phyloP scores from a whole-genome alignment of 2,888 invertebrate species.

The Thelaira solivaga region DNA sequence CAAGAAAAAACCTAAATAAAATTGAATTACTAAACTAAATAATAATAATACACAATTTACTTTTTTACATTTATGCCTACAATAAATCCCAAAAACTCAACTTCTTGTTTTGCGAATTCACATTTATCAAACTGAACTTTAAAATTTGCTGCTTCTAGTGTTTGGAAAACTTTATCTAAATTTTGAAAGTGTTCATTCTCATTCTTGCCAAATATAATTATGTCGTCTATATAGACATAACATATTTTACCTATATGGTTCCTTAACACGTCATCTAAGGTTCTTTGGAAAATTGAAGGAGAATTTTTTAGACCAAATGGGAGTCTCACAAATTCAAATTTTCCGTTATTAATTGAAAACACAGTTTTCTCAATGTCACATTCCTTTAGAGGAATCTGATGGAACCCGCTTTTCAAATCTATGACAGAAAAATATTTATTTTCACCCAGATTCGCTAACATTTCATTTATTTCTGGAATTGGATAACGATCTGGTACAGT shows the following conservation, averaged over 20 bases:
- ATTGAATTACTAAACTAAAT: no score
- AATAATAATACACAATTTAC: no score
- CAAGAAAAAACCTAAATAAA: no score
- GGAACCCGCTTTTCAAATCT: no score
- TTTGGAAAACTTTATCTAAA: not conserved
- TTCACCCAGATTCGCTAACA: constrained; percentile 17
- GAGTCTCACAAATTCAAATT: constrained; percentile 26
- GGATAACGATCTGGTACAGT: no score
- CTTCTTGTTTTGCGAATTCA: not conserved
- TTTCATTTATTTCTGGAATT: constrained; percentile 29
- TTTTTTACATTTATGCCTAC: no score
- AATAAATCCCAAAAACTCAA: not conserved
- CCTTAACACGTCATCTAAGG: constrained; percentile 14
- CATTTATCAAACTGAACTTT: not conserved
- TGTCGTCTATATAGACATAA: constrained; percentile 30
- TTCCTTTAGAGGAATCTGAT: no score
- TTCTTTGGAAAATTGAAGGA: constrained; percentile 29
- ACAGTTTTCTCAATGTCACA: no score
- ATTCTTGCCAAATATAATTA: not conserved
- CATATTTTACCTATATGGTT: no score
- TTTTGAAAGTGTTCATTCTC: constrained; percentile 2
- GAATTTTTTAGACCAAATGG: no score
- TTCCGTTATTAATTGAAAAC: constrained; percentile 36
- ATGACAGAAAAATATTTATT: constrained; percentile 9
- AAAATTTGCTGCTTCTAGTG: constrained; percentile 3